A percentile compares a stretch with the other conserved stretches of the same genome.
These are phyloP conservation scores for Dallia pectoralis DNA, from an alignment of 2,797 vertebrate genomes.

Conservation along the genomic window DNA sequence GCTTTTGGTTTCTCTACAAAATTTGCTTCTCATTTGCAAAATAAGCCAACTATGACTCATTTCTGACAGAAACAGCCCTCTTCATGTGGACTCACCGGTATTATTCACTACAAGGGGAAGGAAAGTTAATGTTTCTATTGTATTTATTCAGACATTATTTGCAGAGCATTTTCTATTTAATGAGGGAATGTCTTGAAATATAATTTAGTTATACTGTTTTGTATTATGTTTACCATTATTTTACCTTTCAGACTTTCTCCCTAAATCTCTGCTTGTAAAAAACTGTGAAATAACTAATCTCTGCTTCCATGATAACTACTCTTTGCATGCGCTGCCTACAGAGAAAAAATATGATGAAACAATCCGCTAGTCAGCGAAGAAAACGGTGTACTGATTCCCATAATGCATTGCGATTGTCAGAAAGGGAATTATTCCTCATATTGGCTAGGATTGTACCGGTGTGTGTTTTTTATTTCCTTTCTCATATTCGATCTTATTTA, in stretches of 20 bases:
- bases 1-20: slow-evolving; percentile 52
- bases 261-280: slow-evolving; percentile 76
- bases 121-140: slow-evolving; percentile 45
- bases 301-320: slow-evolving; percentile 67
- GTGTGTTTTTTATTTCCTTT: slow-evolving; percentile 18
- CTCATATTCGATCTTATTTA: not conserved
- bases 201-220: slow-evolving; percentile 32
- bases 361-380: slow-evolving; percentile 22
- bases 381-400: slow-evolving; percentile 32
- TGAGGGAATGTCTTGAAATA: slow-evolving; percentile 37
- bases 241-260: slow-evolving; percentile 12
- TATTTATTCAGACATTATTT: slow-evolving; percentile 42
- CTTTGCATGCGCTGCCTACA: slow-evolving; percentile 80
- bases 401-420: slow-evolving; percentile 30
- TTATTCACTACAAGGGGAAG: slow-evolving; percentile 38
- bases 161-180: slow-evolving; percentile 48
- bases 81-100: slow-evolving; percentile 32
- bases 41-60: slow-evolving; percentile 41
- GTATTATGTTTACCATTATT: not conserved
- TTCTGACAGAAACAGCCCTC: slow-evolving; percentile 38
- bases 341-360: slow-evolving; percentile 29
- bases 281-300: slow-evolving; percentile 86
- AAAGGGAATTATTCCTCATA: slow-evolving; percentile 32
- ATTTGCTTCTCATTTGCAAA: slow-evolving; percentile 49
- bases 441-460: slow-evolving; percentile 7